Conservation (phyloP, 2,888 invertebrate genomes). For the Tortricodes alternella region DNA sequence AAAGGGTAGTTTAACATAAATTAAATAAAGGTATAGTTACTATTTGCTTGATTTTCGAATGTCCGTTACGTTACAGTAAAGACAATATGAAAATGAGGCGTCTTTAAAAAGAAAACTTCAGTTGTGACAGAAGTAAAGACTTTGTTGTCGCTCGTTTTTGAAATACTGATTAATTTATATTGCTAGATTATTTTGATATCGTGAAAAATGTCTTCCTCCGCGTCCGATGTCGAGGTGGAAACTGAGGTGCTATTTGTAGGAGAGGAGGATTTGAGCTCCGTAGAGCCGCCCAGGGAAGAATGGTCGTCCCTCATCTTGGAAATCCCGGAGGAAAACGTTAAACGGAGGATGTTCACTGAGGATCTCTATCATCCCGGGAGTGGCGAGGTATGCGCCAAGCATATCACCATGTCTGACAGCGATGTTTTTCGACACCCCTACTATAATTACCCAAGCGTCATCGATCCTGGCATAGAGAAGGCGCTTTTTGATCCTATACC, state of each 20-base stretch:
- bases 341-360: background rate
- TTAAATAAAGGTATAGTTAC: too few species aligned
- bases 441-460: constrained; percentile 60
- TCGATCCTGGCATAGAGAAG: constrained; percentile 61
- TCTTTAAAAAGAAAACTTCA: too few species aligned
- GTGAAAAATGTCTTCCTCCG: too few species aligned
- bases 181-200: too few species aligned
- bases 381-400: constrained; percentile 61
- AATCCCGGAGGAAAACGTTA: background rate
- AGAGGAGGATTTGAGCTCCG: background rate
- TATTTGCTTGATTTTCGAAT: too few species aligned
- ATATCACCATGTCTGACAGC: constrained; percentile 57
- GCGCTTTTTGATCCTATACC: constrained; percentile 46
- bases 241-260: background rate
- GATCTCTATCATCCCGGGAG: constrained; percentile 58
- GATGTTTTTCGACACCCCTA: constrained; percentile 57
- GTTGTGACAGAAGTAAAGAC: too few species aligned
- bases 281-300: background rate
- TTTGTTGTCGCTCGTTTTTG: too few species aligned
- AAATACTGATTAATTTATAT: too few species aligned
- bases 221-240: background rate
- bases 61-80: too few species aligned
- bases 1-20: too few species aligned
- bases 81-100: too few species aligned
- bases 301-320: background rate